Evolutionary conservation across 37 sponge, comb jelly and placozoan genomes (phyloP), one percentile per base, ranked within the genome.

Genomic region (Cladorhizidae sp.): DNA sequence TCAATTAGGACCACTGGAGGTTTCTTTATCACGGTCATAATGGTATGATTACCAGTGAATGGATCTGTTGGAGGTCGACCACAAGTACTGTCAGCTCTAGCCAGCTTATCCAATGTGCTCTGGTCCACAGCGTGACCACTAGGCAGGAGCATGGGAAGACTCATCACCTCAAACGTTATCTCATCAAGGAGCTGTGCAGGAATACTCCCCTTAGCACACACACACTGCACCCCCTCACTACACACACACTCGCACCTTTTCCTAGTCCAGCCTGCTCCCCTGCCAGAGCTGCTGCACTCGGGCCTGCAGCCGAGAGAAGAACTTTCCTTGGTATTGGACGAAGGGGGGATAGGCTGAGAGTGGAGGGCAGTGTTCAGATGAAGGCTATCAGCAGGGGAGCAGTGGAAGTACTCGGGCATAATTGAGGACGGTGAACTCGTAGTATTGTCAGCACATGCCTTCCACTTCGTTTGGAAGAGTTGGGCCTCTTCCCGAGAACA

Each of bases 91-190:
- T 94, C 92, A 61, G 31, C 57, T 18, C 70, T 29, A 9, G 45
- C 42, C 41, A 75, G 78, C 50, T 74, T 79, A 57, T 94, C 89
- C 38, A 94, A 12, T 6, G 92, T 94, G 33, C 68, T 79, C 42
- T 55, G 84, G 57, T 94, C 95, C 39, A 94, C 95, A 73, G 55
- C 73, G 67, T 94, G 89, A 1, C 95, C 95, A 51, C 92, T 91
- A 2, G 95, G 95, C 21, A 94, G 86, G 41, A 91, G 55, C 80
- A 94, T 81, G 23, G 95, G 95, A 3, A 86, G 9, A 0, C 11
- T 26, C 95, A 94, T 94, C 50, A 91, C 43, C 29, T 94, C 93
- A 54, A 40, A 80, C 1, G 95, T 94, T 1, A 94, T 63, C 33
- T 75, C 77, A 67, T 94, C 95, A 49, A 91, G 45, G 33, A 84